These are phyloP conservation scores for Taeniopygia guttata DNA, from an alignment of 2,797 vertebrate species.

Conservation along the genomic window DNA sequence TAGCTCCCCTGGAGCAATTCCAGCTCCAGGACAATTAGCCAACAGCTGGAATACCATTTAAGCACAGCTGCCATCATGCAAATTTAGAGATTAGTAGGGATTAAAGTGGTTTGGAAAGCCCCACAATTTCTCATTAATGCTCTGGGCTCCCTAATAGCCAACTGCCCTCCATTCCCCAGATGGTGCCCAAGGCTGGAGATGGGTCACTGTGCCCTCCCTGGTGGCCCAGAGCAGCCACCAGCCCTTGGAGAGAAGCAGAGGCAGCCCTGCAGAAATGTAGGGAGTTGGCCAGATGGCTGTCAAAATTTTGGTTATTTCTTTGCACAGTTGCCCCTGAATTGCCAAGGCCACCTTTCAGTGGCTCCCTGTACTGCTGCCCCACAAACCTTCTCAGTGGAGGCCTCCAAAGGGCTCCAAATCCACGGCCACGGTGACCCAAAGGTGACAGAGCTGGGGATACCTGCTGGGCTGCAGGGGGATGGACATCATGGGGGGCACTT, in stretches of 20 bases:
- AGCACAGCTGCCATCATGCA: neutral
- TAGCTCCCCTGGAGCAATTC: neutral
- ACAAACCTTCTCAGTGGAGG: neutral
- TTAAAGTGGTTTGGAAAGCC: neutral
- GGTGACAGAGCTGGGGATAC: neutral
- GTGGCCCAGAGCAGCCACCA: neutral
- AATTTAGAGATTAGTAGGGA: neutral
- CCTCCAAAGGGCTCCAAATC: neutral
- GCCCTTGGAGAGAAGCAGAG: neutral
- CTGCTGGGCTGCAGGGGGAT: neutral
- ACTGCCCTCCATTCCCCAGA: neutral
- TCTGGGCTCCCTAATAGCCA: neutral
- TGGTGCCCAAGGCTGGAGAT: fast-evolving
- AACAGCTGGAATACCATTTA: neutral
- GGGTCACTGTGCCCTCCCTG: neutral
- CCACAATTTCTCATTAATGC: neutral
- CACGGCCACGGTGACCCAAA: fast-evolving
- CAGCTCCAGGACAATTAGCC: neutral
- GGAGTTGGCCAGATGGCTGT: neutral
- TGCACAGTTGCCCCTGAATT: neutral
- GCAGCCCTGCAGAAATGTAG: neutral
- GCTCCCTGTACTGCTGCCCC: neutral
- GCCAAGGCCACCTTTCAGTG: neutral
- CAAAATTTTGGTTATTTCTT: neutral
- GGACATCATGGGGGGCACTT: fast-evolving